Conservation (phyloP, 2,888 invertebrate genomes). For the Glomeris marginata region DNA sequence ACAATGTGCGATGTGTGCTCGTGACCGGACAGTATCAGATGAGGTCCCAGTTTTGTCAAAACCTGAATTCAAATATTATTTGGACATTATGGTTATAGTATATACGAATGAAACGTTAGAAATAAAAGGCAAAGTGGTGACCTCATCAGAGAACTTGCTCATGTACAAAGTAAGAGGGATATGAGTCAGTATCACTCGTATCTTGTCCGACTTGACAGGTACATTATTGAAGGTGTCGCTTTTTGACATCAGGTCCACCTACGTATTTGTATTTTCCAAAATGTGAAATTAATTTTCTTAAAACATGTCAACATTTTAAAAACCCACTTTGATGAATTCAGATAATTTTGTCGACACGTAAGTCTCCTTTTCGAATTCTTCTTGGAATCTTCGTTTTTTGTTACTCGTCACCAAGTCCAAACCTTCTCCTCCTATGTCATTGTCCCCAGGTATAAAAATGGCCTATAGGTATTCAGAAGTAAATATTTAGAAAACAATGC, state of each 20-base stretch:
- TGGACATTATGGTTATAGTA: too few species aligned
- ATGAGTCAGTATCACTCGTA: constrained; percentile 20
- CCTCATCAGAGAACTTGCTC: too few species aligned
- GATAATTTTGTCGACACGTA: constrained; percentile 31
- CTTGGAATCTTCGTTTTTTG: constrained; percentile 57
- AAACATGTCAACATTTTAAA: too few species aligned
- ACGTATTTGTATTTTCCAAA: neutral
- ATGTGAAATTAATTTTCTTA: constrained; percentile 1
- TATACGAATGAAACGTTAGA: too few species aligned
- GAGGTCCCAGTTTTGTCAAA: constrained; percentile 47
- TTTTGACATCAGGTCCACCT: constrained; percentile 8
- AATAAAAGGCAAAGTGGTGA: too few species aligned
- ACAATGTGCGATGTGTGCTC: constrained; percentile 28
- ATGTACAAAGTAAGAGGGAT: constrained; percentile 16
- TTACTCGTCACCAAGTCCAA: constrained; percentile 46
- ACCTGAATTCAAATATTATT: constrained; percentile 33
- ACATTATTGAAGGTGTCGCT: constrained; percentile 1
- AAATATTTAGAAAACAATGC: constrained; percentile 7
- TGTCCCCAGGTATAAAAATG: constrained; percentile 85
- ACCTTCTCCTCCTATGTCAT: constrained; percentile 91
- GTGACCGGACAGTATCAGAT: constrained; percentile 36
- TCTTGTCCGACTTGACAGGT: constrained; percentile 11
- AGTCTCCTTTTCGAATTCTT: constrained; percentile 54
- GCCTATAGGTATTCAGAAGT: constrained; percentile 21
- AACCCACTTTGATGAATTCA: constrained; percentile 31